Evolutionary conservation across 2,888 invertebrate species (phyloP).

Genomic region (Epinotia bilunana): DNA sequence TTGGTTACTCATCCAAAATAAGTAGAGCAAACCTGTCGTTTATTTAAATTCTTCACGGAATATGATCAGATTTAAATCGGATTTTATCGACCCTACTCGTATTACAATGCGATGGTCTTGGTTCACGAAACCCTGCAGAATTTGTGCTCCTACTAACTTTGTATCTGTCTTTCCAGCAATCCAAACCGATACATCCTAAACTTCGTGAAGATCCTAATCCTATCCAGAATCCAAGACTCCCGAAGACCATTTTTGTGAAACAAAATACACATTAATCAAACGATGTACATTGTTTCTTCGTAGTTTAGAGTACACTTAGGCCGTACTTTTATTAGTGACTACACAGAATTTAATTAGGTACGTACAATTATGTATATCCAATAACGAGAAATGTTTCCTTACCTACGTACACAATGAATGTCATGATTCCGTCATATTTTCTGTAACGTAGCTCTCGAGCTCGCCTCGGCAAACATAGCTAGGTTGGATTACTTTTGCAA

Average conservation of each 20-base stretch:
- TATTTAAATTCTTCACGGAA: no score
- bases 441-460: conserved; percentile 22
- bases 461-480: conserved; percentile 19
- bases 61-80: no score
- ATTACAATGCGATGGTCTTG: neutral
- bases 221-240: conserved; percentile 16
- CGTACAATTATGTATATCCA: no score
- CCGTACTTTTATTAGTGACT: neutral
- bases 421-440: conserved; percentile 17
- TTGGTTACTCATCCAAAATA: no score
- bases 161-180: conserved; percentile 20
- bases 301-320: neutral
- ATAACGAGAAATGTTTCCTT: neutral
- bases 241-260: conserved; percentile 3
- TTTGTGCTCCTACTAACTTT: neutral
- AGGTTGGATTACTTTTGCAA: conserved; percentile 23
- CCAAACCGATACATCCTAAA: conserved; percentile 7
- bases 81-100: no score
- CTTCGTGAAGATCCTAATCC: conserved; percentile 20
- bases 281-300: neutral
- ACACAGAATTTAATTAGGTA: neutral
- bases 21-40: no score
- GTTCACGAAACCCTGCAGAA: neutral
- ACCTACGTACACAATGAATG: conserved; percentile 7
- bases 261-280: neutral